Evolutionary conservation across 2,797 vertebrate species (phyloP).

Genomic region (Thalassophryne amazonica): DNA sequence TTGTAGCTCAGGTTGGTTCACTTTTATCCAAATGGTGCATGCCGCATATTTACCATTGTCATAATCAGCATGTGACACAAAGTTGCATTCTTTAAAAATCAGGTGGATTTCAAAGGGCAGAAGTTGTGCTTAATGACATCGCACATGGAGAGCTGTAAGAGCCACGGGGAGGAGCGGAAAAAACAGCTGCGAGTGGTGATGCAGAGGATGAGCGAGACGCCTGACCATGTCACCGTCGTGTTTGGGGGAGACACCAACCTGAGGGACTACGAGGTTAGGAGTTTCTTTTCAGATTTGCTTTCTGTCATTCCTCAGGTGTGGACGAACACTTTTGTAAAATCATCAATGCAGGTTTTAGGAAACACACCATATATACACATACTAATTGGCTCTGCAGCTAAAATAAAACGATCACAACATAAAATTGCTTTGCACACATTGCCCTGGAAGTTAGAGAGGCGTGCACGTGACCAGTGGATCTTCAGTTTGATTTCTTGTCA

Average conservation of each 20-base stretch:
- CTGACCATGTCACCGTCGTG: slow-evolving; percentile 83
- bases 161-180: slow-evolving; percentile 81
- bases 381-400: no score
- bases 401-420: no score
- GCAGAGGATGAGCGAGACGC: slow-evolving; percentile 77
- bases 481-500: no score
- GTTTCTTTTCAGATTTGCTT: background rate
- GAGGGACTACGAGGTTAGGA: slow-evolving; percentile 86
- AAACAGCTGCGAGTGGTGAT: slow-evolving; percentile 84
- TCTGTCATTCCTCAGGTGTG: no score
- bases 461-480: no score
- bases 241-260: slow-evolving; percentile 98
- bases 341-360: no score
- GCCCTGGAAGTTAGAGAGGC: no score
- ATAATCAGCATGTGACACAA: fast-evolving
- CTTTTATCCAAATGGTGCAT: background rate
- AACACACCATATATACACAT: no score
- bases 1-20: slow-evolving; percentile 84
- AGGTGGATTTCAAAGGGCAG: slow-evolving; percentile 83
- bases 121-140: slow-evolving; percentile 92
- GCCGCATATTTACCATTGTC: background rate
- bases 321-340: no score
- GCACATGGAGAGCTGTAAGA: slow-evolving; percentile 93
- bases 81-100: background rate
- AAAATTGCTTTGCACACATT: no score